phyloP scores from a whole-genome alignment of 2,797 vertebrate species.

The Sciurus vulgaris region DNA sequence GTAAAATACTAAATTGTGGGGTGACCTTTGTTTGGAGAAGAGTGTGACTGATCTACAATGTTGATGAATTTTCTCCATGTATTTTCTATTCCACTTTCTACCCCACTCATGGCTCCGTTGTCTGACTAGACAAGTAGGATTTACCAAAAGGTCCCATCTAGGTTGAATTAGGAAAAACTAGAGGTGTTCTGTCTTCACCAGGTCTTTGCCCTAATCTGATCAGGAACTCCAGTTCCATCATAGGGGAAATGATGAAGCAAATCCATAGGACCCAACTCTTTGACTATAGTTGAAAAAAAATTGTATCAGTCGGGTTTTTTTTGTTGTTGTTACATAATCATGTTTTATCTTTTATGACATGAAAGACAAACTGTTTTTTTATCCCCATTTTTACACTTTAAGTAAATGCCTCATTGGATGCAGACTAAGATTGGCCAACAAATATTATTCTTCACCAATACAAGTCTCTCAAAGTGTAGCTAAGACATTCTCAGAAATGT shows the following conservation, averaged over 20 bases:
- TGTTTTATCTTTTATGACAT: constrained; percentile 58
- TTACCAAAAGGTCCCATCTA: not conserved
- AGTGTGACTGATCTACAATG: not conserved
- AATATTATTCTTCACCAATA: constrained; percentile 67
- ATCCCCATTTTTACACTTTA: constrained; percentile 66
- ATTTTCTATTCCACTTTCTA: not conserved
- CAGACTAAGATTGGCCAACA: constrained; percentile 73
- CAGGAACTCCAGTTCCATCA: not conserved
- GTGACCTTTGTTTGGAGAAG: not conserved
- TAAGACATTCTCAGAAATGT: constrained; percentile 79
- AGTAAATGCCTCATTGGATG: constrained; percentile 69
- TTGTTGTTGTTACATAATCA: constrained; percentile 40
- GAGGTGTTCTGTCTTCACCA: not conserved
- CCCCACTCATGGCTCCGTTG: not conserved
- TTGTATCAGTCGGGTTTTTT: not conserved
- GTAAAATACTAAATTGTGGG: constrained; percentile 10
- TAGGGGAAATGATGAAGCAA: not conserved
- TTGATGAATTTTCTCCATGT: not conserved
- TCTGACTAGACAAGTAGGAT: not conserved
- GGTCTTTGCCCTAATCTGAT: constrained; percentile 29
- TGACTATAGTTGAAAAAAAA: not conserved
- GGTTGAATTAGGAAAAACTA: not conserved
- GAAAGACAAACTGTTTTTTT: constrained; percentile 36
- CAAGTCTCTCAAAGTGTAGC: constrained; percentile 74
- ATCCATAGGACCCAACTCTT: not conserved